Evolutionary conservation across 2,113 vertebrate species (phyloP).

Genomic region (Vulpes vulpes): DNA sequence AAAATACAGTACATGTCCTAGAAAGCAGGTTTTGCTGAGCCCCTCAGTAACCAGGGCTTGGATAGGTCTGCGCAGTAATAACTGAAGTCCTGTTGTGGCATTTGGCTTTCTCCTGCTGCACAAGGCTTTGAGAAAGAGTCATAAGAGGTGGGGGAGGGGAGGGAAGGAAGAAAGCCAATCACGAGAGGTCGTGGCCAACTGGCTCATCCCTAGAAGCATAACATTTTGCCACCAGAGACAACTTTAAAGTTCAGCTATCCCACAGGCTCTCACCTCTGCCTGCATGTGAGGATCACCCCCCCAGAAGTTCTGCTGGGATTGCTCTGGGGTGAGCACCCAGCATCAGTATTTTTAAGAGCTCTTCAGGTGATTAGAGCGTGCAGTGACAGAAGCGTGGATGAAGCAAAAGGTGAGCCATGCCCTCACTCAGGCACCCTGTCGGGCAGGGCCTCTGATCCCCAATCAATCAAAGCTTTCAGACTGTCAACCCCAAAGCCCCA

Average conservation of each 20-base stretch:
- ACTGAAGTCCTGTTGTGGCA: accelerated
- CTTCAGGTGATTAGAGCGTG: not conserved
- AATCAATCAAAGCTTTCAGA: not conserved
- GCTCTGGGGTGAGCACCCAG: not conserved
- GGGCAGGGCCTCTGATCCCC: not conserved
- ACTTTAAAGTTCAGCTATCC: not conserved
- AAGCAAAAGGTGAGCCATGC: not conserved
- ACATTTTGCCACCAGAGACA: not conserved
- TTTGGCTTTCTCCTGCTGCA: not conserved
- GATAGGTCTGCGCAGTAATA: not conserved
- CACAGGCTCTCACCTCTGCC: not conserved
- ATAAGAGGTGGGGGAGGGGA: not conserved
- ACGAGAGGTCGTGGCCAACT: not conserved
- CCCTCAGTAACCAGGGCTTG: not conserved
- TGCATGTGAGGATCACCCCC: too few species aligned
- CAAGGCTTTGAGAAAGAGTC: not conserved
- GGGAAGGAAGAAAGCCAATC: not conserved
- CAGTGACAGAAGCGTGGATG: not conserved
- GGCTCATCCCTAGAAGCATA: too few species aligned
- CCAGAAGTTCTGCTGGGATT: not conserved
- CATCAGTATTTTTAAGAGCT: not conserved
- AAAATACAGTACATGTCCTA: not conserved
- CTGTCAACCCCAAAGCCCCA: not conserved
- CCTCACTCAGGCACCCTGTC: not conserved
- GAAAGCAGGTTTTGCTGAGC: not conserved